Evolutionary conservation across 2,888 invertebrate genomes (phyloP), one percentile per base, ranked within the genome.

Genomic region (Anoplius nigerrimus): DNA sequence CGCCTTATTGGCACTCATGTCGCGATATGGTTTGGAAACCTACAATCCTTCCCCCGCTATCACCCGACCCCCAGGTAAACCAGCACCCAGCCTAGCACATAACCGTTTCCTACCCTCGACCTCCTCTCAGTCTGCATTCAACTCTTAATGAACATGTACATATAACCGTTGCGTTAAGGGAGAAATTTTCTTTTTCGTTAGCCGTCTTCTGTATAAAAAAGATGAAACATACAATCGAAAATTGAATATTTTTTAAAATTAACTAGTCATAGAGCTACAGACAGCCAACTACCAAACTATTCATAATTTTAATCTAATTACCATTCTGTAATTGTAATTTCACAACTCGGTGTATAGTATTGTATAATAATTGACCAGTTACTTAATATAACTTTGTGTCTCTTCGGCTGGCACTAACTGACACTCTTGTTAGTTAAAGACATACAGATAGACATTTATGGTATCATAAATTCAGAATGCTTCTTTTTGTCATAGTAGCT

Each of bases 1-100:
- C 45, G 90, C 91, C 8, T 83, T 91, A 56, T 90, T 90, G 51
- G 89, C 90, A 66, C 85, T 91, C 69, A 87, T 91, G 82, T 88
- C 89, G 27, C 88, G 90, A 70, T 90, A 90, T 72, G 90, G 90
- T 75, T 85, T 90, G 84, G 88, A 88, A 71, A 81, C 84, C 48
- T 84, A 84, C 79, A 86, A 87, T 84, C 83, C 84, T 81, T 81
- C 83, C 74, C 84, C 86, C 66, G 86, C 85, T 60, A 81, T 82
- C 66, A 84, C 82, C 72, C 81, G 81, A 76, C 84, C 86, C 81
- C 84, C 87, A 81, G 84, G 86, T 86, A 87, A 87, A 88, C 87
- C 86, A 82, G 72, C 84, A 74, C 74, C 83, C 76, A 80, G 76
- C 74, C 72, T 81, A 71, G 77, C 82, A 71, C 84, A 85, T 66